Evolutionary conservation across 2,113 vertebrate genomes (phyloP).

Genomic region (Gymnorhina tibicen): DNA sequence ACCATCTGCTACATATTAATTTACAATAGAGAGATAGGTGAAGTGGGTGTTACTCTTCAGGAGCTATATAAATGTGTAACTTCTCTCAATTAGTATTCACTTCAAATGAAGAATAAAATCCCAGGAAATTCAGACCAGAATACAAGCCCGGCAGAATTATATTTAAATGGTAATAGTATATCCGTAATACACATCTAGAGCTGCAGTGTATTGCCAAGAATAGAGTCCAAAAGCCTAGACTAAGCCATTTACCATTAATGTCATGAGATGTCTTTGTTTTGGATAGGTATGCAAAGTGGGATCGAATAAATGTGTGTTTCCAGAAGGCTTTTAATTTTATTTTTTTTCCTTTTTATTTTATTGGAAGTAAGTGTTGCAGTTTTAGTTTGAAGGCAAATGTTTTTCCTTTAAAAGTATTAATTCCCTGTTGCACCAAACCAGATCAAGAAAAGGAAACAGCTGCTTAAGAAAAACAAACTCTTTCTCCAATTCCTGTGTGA

Average conservation of each 20-base stretch:
- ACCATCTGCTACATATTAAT: constrained; percentile 65
- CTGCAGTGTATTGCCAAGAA: background rate
- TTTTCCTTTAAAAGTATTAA: background rate
- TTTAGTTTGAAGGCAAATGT: background rate
- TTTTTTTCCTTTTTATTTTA: background rate
- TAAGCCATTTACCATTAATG: background rate
- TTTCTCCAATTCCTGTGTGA: background rate
- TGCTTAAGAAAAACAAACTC: background rate
- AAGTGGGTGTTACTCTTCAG: constrained; percentile 41
- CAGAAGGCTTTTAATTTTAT: background rate
- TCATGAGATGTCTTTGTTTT: constrained; percentile 9
- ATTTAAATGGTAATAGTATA: constrained; percentile 25
- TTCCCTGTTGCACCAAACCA: background rate
- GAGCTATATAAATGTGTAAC: constrained; percentile 37
- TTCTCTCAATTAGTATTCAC: constrained; percentile 50
- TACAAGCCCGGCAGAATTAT: background rate
- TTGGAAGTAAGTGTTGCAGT: background rate
- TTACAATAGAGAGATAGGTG: constrained; percentile 55
- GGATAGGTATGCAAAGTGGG: background rate
- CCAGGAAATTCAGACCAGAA: background rate
- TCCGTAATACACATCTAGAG: background rate
- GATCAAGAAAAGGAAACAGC: background rate
- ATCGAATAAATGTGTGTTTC: background rate
- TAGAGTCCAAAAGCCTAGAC: background rate
- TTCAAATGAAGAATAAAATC: constrained; percentile 48